Conservation (phyloP, 2,797 vertebrate genomes). For the Taenioides sp. region DNA sequence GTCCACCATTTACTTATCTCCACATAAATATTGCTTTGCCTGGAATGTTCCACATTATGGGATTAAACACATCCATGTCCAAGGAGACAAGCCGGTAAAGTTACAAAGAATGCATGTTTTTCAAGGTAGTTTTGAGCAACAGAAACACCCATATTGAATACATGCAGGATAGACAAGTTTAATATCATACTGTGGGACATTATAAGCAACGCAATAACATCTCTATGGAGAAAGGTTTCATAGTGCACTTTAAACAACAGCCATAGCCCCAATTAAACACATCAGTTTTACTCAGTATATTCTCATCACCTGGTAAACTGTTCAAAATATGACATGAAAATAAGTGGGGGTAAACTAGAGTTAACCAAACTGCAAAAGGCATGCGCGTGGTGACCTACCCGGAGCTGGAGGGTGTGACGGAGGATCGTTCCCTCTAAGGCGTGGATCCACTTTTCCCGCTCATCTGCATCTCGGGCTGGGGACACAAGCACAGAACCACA, state of each 20-base stretch:
- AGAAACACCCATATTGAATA: background rate
- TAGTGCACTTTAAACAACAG: background rate
- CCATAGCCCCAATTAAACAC: background rate
- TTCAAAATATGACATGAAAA: background rate
- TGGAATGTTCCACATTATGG: too few relatives aligned
- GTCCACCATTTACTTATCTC: background rate
- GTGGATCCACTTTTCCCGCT: slow-evolving; percentile 99
- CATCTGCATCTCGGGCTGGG: slow-evolving; percentile 96
- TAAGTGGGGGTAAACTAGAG: slow-evolving; percentile 9
- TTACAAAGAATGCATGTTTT: background rate
- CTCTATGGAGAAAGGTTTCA: background rate
- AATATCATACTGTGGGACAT: too few relatives aligned
- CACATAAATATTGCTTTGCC: too few relatives aligned
- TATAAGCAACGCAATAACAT: background rate
- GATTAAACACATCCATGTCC: too few relatives aligned
- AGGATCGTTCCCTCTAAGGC: slow-evolving; percentile 99
- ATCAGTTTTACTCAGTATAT: background rate
- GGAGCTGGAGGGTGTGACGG: slow-evolving; percentile 93
- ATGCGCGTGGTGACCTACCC: slow-evolving; percentile 74
- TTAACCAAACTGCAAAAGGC: slow-evolving; percentile 1
- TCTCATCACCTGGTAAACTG: background rate
- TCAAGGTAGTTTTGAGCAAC: background rate
- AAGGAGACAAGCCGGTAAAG: too few relatives aligned
- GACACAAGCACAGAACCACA: slow-evolving; percentile 54
- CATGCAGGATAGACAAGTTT: too few relatives aligned